Percentiles rank a stretch among this genome's conserved stretches.
phyloP scores from a whole-genome alignment of 2,113 vertebrate species.

The Irena cyanogastra region DNA sequence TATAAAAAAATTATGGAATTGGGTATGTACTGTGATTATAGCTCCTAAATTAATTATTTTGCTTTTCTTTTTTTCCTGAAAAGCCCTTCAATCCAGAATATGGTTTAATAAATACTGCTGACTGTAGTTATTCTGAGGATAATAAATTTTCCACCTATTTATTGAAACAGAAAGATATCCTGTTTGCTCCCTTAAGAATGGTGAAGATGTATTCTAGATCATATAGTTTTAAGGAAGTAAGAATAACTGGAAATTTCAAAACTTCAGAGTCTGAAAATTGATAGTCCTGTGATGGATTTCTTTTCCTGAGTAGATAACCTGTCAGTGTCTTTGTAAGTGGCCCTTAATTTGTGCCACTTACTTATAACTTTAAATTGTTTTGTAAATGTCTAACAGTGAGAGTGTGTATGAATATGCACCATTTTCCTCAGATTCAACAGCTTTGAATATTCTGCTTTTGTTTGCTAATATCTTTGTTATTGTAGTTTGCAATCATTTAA shows the following conservation, averaged over 20 bases:
- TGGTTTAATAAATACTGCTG: background rate
- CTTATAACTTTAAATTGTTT: background rate
- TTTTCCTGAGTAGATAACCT: background rate
- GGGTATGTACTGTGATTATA: background rate
- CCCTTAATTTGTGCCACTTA: background rate
- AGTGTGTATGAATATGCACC: background rate
- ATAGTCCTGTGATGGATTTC: background rate
- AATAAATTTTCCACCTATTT: background rate
- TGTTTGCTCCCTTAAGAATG: background rate
- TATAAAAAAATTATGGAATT: background rate
- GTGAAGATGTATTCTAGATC: background rate
- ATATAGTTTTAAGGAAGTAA: background rate
- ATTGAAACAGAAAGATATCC: background rate
- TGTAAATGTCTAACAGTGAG: background rate
- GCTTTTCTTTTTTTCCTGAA: background rate
- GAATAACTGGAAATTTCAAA: background rate
- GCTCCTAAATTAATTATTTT: background rate
- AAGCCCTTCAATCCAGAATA: background rate
- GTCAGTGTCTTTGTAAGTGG: background rate
- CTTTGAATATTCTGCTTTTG: background rate
- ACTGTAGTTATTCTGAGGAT: background rate
- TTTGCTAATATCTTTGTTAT: background rate
- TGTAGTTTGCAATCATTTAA: background rate
- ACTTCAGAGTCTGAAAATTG: background rate
- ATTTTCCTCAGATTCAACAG: background rate